A percentile compares a stretch with the other conserved stretches of the same genome.
Conservation (phyloP, 1,140 invertebrate species). For the Drosophila kanapiae region DNA sequence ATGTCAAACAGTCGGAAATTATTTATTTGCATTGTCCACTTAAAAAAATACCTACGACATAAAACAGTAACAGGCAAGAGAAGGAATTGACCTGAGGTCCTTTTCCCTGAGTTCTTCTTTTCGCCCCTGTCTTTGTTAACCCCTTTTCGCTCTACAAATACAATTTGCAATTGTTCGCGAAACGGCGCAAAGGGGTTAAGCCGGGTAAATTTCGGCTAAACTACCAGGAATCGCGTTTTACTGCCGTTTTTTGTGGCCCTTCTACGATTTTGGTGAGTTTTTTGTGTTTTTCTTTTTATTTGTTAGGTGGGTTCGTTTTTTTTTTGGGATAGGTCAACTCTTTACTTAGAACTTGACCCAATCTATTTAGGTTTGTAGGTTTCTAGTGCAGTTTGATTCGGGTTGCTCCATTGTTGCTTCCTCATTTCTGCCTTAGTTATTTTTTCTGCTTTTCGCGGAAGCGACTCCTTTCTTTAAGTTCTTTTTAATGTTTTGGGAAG, state of each 20-base stretch:
- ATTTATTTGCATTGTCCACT: slow-evolving; percentile 31
- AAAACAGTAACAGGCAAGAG: not conserved
- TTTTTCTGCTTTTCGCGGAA: slow-evolving; percentile 52
- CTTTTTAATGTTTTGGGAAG: slow-evolving; percentile 49
- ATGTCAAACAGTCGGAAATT: slow-evolving; percentile 12
- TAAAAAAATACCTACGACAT: not conserved
- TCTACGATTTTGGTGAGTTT: slow-evolving; percentile 36
- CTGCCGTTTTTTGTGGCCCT: slow-evolving; percentile 22
- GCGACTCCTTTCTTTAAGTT: slow-evolving; percentile 32
- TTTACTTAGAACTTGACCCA: slow-evolving; percentile 59
- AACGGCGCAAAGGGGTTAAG: slow-evolving; percentile 64
- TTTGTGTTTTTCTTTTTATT: slow-evolving; percentile 3
- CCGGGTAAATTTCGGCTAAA: slow-evolving; percentile 33
- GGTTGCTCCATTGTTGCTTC: slow-evolving; percentile 6
- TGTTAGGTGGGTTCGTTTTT: slow-evolving; percentile 36
- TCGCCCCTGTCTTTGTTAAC: slow-evolving; percentile 60
- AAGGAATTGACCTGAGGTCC: slow-evolving; percentile 16
- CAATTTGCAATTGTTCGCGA: slow-evolving; percentile 70
- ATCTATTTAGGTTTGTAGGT: slow-evolving; percentile 81
- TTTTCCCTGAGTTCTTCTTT: slow-evolving; percentile 27
- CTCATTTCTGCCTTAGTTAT: slow-evolving; percentile 1
- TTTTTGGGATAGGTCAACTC: slow-evolving; percentile 45
- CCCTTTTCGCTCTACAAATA: slow-evolving; percentile 66
- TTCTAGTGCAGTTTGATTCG: slow-evolving; percentile 65
- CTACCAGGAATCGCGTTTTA: slow-evolving; percentile 72